phyloP scores from a whole-genome alignment of 2,113 vertebrate genomes.

The Crypturellus undulatus region DNA sequence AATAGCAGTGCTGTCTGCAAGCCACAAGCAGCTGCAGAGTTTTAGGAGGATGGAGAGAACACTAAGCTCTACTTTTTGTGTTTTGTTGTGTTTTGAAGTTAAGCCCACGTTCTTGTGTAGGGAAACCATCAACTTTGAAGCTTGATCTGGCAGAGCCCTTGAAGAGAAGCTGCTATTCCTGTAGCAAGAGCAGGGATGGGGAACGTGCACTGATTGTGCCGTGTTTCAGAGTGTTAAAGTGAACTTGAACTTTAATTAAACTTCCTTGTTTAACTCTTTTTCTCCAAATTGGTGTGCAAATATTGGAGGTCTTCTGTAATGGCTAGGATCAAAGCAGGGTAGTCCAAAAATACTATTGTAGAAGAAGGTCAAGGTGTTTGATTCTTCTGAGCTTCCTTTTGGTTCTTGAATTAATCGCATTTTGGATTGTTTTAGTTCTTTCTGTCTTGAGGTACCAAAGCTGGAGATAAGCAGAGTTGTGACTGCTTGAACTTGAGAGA shows the following conservation, averaged over 20 bases:
- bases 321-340: background rate
- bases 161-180: slow-evolving; percentile 8
- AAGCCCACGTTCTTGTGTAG: background rate
- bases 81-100: slow-evolving; percentile 26
- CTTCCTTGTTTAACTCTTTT: background rate
- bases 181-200: background rate
- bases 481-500: background rate
- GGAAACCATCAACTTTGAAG: slow-evolving; percentile 47
- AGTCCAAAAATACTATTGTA: background rate
- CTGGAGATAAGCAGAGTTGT: background rate
- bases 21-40: background rate
- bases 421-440: background rate
- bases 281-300: background rate
- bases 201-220: background rate
- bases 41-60: background rate
- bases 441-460: background rate
- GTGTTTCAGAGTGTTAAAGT: background rate
- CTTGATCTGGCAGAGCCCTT: background rate
- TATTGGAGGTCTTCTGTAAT: background rate
- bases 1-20: background rate
- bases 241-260: too few relatives aligned
- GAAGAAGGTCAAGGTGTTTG: background rate
- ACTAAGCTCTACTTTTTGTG: background rate
- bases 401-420: background rate
- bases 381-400: background rate